A percentile compares a stretch with the other conserved stretches of the same genome.
These are phyloP conservation scores for Cetoscarus ocellatus DNA, from an alignment of 2,797 vertebrate genomes.

Conservation along the genomic window DNA sequence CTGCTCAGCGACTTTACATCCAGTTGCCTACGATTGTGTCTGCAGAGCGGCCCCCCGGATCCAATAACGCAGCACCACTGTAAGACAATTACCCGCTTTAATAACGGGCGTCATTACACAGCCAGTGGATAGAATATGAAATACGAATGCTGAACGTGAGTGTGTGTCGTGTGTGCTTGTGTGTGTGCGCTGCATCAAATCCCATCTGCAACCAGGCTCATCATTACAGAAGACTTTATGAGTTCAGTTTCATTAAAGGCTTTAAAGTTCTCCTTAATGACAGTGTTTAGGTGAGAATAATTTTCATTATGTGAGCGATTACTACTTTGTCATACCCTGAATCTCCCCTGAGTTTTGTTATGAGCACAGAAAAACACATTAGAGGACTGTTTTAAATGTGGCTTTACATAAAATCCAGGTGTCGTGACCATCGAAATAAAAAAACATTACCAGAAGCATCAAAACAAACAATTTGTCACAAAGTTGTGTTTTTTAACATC, in stretches of 20 bases:
- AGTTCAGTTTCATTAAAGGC: conserved; percentile 69
- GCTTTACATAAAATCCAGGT: conserved; percentile 46
- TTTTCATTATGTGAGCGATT: conserved; percentile 51
- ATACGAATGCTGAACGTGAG: conserved; percentile 61
- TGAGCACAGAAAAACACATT: conserved; percentile 44
- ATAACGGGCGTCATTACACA: conserved; percentile 80
- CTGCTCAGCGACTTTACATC: conserved; percentile 83
- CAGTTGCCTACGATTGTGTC: conserved; percentile 72
- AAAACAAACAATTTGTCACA: conserved; percentile 52
- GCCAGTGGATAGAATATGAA: conserved; percentile 77
- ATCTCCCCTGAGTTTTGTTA: conserved; percentile 44
- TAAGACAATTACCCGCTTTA: conserved; percentile 83
- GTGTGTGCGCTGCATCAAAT: conserved; percentile 53
- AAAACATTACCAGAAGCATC: conserved; percentile 29
- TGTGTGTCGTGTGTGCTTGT: conserved; percentile 25
- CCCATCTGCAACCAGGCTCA: conserved; percentile 68
- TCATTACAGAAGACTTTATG: conserved; percentile 69
- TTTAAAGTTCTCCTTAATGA: conserved; percentile 64
- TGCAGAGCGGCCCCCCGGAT: conserved; percentile 71
- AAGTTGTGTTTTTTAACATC: conserved; percentile 19
- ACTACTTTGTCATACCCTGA: conserved; percentile 45
- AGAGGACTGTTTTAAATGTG: conserved; percentile 20
- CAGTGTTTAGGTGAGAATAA: conserved; percentile 56
- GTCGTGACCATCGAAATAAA: conserved; percentile 27
- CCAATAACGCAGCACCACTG: conserved; percentile 77